Percentiles rank a stretch among this genome's conserved stretches.
These are phyloP conservation scores for Amniataba percoides DNA, from an alignment of 2,797 vertebrate genomes.

Conservation along the genomic window DNA sequence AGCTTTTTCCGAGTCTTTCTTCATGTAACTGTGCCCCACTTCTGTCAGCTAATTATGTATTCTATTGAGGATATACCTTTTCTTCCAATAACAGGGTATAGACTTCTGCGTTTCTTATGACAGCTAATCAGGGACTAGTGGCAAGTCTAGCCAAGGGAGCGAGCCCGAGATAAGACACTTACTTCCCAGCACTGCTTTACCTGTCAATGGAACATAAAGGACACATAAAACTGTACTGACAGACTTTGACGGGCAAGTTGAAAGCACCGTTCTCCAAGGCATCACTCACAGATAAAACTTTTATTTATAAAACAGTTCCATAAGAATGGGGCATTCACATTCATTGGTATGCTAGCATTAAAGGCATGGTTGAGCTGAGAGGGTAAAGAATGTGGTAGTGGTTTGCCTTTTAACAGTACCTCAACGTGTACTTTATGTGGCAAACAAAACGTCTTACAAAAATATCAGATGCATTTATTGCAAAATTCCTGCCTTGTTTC, in stretches of 20 bases:
- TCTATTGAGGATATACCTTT: constrained; percentile 52
- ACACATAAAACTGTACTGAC: constrained; percentile 21
- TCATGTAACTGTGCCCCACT: constrained; percentile 64
- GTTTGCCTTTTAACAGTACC: constrained; percentile 55
- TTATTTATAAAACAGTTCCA: constrained; percentile 83
- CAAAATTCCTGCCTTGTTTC: constrained; percentile 70
- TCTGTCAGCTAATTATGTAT: constrained; percentile 69
- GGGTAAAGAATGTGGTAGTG: constrained; percentile 31
- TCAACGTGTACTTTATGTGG: constrained; percentile 53
- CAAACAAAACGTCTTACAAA: constrained; percentile 66
- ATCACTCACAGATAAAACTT: constrained; percentile 74
- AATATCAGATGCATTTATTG: constrained; percentile 75
- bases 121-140: constrained; percentile 64
- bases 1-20: constrained; percentile 19
- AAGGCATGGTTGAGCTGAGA: constrained; percentile 72
- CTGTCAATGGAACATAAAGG: constrained; percentile 52
- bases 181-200: constrained; percentile 38
- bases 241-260: constrained; percentile 39
- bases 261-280: constrained; percentile 42
- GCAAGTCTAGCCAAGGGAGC: constrained; percentile 44
- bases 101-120: constrained; percentile 50
- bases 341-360: constrained; percentile 86
- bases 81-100: constrained; percentile 29
- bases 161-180: constrained; percentile 53
- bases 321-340: constrained; percentile 82